These are phyloP conservation scores for Luscinia luscinia DNA, from an alignment of 2,797 vertebrate genomes.

Conservation along the genomic window DNA sequence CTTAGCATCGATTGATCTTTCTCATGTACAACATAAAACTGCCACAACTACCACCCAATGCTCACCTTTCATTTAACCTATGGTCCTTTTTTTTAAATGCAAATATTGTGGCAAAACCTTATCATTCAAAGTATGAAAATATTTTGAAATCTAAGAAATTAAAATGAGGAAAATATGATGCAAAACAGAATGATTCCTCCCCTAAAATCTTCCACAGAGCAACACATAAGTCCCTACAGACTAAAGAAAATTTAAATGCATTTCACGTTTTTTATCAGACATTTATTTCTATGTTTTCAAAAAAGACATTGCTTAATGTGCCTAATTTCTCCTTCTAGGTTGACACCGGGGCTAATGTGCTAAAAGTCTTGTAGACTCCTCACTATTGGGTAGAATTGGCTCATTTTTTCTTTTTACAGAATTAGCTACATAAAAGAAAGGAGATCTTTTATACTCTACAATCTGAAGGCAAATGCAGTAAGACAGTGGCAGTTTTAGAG, in stretches of 20 bases:
- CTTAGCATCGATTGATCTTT: not conserved
- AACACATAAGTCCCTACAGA: not conserved
- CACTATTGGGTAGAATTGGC: not conserved
- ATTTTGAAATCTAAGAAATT: not conserved
- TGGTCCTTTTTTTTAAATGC: fast-evolving
- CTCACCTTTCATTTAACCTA: not conserved
- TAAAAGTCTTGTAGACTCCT: not conserved
- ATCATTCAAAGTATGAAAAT: not conserved
- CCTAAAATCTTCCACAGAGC: not conserved
- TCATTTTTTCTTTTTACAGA: not conserved
- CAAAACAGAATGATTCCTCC: not conserved
- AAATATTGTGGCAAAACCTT: not conserved
- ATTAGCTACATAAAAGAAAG: constrained; percentile 16
- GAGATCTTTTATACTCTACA: not conserved
- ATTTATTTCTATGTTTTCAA: not conserved
- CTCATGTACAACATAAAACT: not conserved
- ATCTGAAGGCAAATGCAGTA: not conserved
- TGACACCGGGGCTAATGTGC: not conserved
- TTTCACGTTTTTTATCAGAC: not conserved
- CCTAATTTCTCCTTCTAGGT: not conserved
- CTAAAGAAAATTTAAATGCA: not conserved
- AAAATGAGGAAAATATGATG: not conserved
- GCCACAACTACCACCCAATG: not conserved
- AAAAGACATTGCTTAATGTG: not conserved
- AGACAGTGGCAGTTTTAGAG: not conserved